Base-by-base conservation (phyloP, 2,797 vertebrate genomes). In the Peromyscus attwateri region DNA sequence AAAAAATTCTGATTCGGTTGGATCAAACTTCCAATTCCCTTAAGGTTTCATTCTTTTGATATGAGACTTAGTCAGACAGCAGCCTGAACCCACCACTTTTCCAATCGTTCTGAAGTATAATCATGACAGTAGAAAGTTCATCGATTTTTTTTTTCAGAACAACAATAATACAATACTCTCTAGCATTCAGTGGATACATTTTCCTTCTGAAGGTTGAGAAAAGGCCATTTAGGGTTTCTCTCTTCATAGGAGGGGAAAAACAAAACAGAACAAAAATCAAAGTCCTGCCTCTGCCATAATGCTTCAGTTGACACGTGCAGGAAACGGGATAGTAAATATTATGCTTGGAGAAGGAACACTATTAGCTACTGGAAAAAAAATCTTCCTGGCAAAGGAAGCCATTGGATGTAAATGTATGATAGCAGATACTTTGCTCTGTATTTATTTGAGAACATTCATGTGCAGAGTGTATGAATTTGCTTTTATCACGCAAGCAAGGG, bases 161-260 rank as follows among this genome's bases (percentile, higher is more conserved):
- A 79, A 79, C 34, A 83, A 64, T 84, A 93, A 93, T 95, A 60
- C 46, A 19, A 66, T 89, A 25, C 6, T 94, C 93, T 88, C 43
- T 10, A 27, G 8, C 11, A 70, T 43, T 92, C 23, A 10, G 0
- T 55, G 60, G 23, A 62, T 89, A 89, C 11, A 62, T 95, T 96
- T 97, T 84, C 81, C 92, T 76, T 93, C 73, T 92, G 82, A 91
- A 95, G 37, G 3, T 27, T 75, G 9, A 95, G 81, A 37, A 95
- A 95, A 76, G 5, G 27, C 13, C 71, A 79, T n/a, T 88, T 29
- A 70, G 77, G 43, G 40, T 75, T 95, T 55, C 13, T 27, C 1
- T 91, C 16, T 6, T 94, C 76, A 0, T 55, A 46, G 37, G 37
- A 57, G 2, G 6, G 66, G 17, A 23, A 43, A 52, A 89, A 3